Base-by-base conservation (phyloP, 2,113 vertebrate genomes). In the Eurystomus gularis region DNA sequence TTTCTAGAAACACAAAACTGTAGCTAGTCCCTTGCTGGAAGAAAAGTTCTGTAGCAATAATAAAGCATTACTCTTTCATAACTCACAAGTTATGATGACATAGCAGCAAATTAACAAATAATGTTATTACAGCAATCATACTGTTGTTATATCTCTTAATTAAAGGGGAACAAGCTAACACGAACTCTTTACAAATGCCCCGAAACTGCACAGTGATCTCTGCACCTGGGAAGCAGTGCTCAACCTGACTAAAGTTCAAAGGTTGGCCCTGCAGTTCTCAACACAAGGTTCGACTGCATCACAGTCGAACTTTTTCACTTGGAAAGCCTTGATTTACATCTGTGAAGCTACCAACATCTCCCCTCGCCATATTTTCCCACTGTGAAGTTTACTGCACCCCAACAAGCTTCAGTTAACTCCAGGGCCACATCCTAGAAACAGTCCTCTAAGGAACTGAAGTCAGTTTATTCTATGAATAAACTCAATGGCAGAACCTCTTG, bases 81-180 rank as follows among this genome's bases (percentile, higher is more conserved):
- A 94, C 24, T 11, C 84, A 12, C 52, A 64, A 68, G 28, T 77
- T 65, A 77, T 3, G 19, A 70, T 66, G 87, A 96, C 90, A 86
- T 8, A 29, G 46, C 33, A 85, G 21, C 49, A 72, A 78, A 77
- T 82, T 79, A 93, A 64, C 61, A 84, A 80, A 31, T 35, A 15
- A 31, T 69, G 91, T 65, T 95, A 87, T 85, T 29, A 90, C 54
- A 93, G 66, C 79, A 85, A 88, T 91, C 42, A 73, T 17, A 35
- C 37, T 28, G 54, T 16, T 60, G 73, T 72, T 86, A 81, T 2
- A 10, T 13, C 71, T 86, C 60, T 54, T 94, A 91, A 94, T 94
- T 91, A 92, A 86, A 91, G 58, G 42, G 16, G 5, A 82, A 60
- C 61, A 92, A 83, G 55, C 33, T 66, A 82, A 51, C 13, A 44